phyloP scores from a whole-genome alignment of 2,113 vertebrate genomes.

The Clarias macrocephalus region DNA sequence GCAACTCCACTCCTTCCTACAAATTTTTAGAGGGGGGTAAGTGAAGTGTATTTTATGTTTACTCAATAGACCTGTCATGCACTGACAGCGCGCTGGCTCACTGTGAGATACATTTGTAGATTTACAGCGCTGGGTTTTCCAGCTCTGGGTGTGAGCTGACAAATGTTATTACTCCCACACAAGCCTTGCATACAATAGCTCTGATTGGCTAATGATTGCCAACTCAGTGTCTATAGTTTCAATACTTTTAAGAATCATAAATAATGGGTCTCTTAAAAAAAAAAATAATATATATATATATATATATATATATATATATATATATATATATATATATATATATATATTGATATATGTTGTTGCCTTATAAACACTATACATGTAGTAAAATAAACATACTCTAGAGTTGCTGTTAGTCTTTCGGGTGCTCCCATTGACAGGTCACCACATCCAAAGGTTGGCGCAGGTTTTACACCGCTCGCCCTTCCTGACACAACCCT shows the following conservation, averaged over 20 bases:
- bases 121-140: not conserved
- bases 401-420: no score
- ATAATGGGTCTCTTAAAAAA: not conserved
- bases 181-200: not conserved
- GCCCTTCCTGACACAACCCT: no score
- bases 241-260: not conserved
- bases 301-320: no score
- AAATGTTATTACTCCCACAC: not conserved
- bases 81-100: not conserved
- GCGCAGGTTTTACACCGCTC: no score
- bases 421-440: no score
- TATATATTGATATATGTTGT: no score
- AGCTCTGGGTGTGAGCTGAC: not conserved
- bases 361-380: no score
- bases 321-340: no score
- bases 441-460: no score
- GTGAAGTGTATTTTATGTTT: not conserved
- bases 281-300: no score
- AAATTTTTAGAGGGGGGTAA: not conserved
- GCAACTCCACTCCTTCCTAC: not conserved
- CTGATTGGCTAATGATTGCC: not conserved
- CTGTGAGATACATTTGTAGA: not conserved
- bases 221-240: not conserved
- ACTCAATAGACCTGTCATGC: not conserved
- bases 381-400: not conserved